Base-by-base conservation (phyloP, 2,797 vertebrate genomes). In the Halcyon smyrnensis region DNA sequence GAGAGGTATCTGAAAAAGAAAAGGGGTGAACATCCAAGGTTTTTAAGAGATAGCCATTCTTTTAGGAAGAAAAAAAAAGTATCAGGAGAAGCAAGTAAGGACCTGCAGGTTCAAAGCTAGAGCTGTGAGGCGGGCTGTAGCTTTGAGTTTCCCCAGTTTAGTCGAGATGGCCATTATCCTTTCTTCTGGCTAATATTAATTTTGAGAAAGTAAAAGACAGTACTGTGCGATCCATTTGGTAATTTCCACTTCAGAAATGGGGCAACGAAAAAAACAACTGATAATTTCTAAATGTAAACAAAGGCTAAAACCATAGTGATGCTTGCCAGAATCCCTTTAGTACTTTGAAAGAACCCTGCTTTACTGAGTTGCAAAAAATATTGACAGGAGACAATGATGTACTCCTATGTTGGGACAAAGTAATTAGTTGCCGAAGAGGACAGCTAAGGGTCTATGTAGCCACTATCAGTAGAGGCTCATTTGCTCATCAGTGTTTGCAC, bases 361-460 rank as follows among this genome's bases (percentile, higher is more conserved):
- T 95, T 78, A 62, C 5, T 75, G 54, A 92, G 62, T 30, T 73
- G 76, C 82, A 92, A 73, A 87, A 83, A 60, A 79, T 84, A 89
- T 2, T 64, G 68, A 77, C 71, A 81, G 50, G 16, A 91, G 43
- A 63, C 37, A 90, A 83, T 28, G 3, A 80, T 87, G 63, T 46
- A 59, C n/a, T 62, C 32, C 63, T 69, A 17, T 45, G 77, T 0
- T 41, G 45, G 63, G 65, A 92, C 50, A 69, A 80, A 91, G 65
- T 59, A 87, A 94, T 84, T 90, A 84, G 63, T 1, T 74, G 60
- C 25, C 87, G 78, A 80, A 56, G 56, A 86, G 60, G 70, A 87
- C 50, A 91, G 68, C 70, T 48, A 88, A 70, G 50, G 39, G 56
- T 90, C 78, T 74, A 12, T 20, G 53, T 8, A 87, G 78, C 37